A percentile compares a stretch with the other conserved stretches of the same genome.
These are phyloP conservation scores for Acipenser oxyrinchus DNA, from an alignment of 2,797 vertebrate species.

Conservation along the genomic window DNA sequence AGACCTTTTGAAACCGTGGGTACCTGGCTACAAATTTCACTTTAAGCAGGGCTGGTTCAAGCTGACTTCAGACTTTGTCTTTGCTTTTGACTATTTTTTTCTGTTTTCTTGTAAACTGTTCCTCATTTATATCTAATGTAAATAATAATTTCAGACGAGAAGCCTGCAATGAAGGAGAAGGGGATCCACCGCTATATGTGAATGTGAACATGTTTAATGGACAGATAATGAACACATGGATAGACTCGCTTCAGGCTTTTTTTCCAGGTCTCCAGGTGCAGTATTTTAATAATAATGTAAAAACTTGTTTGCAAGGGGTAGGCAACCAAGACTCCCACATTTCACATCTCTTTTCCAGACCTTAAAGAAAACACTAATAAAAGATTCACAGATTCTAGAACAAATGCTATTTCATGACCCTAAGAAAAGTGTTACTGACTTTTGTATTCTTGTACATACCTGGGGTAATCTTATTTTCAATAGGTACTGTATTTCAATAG, in stretches of 20 bases:
- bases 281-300: background rate
- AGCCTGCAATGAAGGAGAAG: slow-evolving; percentile 91
- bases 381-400: no score
- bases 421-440: no score
- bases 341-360: background rate
- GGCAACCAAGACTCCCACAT: no score
- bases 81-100: background rate
- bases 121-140: background rate
- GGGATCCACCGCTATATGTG: slow-evolving; percentile 91
- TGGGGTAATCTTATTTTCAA: no score
- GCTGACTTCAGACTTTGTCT: no score
- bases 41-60: no score
- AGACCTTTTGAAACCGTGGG: no score
- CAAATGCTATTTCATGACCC: no score
- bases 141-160: slow-evolving; percentile 62
- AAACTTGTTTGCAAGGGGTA: background rate
- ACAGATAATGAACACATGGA: slow-evolving; percentile 98
- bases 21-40: no score
- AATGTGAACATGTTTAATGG: slow-evolving; percentile 98
- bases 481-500: no score
- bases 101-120: background rate
- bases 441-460: no score
- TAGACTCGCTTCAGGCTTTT: slow-evolving; percentile 97
- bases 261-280: slow-evolving; percentile 91
- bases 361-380: no score